These are phyloP conservation scores for Drosophila aff. DNA, from an alignment of 1,140 invertebrate species.

Conservation along the genomic window DNA sequence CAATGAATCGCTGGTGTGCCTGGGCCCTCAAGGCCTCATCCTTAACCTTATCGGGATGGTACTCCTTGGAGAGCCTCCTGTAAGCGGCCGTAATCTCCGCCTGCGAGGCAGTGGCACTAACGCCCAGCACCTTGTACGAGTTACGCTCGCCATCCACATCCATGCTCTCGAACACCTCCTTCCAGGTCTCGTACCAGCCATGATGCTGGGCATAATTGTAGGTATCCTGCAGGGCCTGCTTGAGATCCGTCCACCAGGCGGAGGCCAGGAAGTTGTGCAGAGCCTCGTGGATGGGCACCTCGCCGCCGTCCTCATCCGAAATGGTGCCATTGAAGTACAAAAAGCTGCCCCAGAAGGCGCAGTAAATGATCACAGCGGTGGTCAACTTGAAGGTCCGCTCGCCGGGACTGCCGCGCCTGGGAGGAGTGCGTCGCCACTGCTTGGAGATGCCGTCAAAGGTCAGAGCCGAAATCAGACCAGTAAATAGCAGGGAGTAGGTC, in stretches of 20 bases:
- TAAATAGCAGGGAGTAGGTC: conserved; percentile 88
- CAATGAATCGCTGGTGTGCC: conserved; percentile 95
- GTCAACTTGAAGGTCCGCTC: conserved; percentile 86
- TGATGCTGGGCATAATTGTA: conserved; percentile 91
- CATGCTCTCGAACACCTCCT: conserved; percentile 92
- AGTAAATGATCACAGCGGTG: conserved; percentile 89
- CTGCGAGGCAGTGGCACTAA: conserved; percentile 91
- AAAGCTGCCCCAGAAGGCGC: conserved; percentile 90
- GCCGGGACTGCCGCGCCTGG: conserved; percentile 84
- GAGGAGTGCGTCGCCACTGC: conserved; percentile 90
- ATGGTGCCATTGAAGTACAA: conserved; percentile 96
- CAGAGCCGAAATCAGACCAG: conserved; percentile 88
- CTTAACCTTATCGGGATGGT: conserved; percentile 96
- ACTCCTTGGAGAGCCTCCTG: conserved; percentile 92
- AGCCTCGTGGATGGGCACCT: conserved; percentile 94
- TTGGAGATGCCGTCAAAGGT: conserved; percentile 91
- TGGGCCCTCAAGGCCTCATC: conserved; percentile 87
- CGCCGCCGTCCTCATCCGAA: conserved; percentile 94
- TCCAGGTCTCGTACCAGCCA: conserved; percentile 94
- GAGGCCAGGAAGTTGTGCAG: conserved; percentile 95
- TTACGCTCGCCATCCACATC: conserved; percentile 96
- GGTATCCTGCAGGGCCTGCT: conserved; percentile 90
- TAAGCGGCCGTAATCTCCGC: conserved; percentile 94
- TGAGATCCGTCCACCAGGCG: conserved; percentile 91
- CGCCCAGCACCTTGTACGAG: conserved; percentile 93